phyloP scores from a whole-genome alignment of 2,888 invertebrate species.

The Luperina nickerlii region DNA sequence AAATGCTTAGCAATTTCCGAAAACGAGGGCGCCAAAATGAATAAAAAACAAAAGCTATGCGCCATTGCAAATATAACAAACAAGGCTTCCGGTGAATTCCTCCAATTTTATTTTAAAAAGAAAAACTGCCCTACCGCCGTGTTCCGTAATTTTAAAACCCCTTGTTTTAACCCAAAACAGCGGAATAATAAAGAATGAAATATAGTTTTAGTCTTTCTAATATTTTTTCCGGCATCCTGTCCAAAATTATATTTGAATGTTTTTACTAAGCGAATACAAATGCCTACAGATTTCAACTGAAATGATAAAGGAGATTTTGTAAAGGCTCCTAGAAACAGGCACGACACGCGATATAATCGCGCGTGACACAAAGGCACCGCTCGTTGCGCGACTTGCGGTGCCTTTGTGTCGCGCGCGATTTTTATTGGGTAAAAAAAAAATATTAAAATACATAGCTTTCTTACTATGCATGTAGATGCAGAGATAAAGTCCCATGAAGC shows the following conservation, averaged over 20 bases:
- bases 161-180: slow-evolving; percentile 70
- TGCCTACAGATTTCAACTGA: slow-evolving; percentile 47
- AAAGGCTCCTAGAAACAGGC: too few relatives aligned
- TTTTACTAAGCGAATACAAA: slow-evolving; percentile 52
- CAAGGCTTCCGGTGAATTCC: slow-evolving; percentile 60
- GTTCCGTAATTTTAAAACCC: slow-evolving; percentile 67
- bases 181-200: slow-evolving; percentile 70
- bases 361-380: too few relatives aligned
- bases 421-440: neutral
- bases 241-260: slow-evolving; percentile 65
- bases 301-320: slow-evolving; percentile 37
- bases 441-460: slow-evolving; percentile 58
- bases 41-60: slow-evolving; percentile 50
- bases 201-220: slow-evolving; percentile 63
- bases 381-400: too few relatives aligned
- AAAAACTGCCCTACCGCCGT: slow-evolving; percentile 66
- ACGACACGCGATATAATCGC: too few relatives aligned
- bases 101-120: slow-evolving; percentile 69
- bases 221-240: slow-evolving; percentile 65
- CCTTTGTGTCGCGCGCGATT: too few relatives aligned
- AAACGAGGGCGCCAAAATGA: slow-evolving; percentile 27
- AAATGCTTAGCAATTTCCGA: slow-evolving; percentile 39
- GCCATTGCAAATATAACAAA: slow-evolving; percentile 55
- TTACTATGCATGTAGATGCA: slow-evolving; percentile 49
- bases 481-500: slow-evolving; percentile 54